Evolutionary conservation across 1,140 invertebrate species (phyloP), one percentile per base, ranked within the genome.

Genomic region (Aphaenogaster floridana): DNA sequence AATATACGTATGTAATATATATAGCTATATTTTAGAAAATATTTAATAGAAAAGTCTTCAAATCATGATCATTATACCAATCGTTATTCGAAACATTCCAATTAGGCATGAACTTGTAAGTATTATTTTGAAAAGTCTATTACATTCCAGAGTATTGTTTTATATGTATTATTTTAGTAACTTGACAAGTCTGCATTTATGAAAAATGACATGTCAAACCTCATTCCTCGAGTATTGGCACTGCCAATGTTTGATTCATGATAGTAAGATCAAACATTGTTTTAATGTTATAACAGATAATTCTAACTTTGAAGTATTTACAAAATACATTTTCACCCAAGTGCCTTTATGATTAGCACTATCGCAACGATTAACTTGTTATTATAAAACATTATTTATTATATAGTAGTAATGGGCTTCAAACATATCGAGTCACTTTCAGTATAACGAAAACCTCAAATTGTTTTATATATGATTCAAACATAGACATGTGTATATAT

Each of bases 101-200:
- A 48, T 84, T 8, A 0, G 21, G 28, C 15, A 17, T 74, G 48
- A 84, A 15, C 7, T 48, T 83, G 11, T 54, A 50, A 79, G 66
- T 83, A 83, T 72, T 72, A 72, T 83, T 72, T 83, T 72, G 21
- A 48, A 83, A 72, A 59, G 36, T 11, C 15, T 83, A 71, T 42
- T 83, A 76, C 80, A 76, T 84, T 84, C 54, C 69, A 36, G 66
- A 69, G 17, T 21, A 84, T 84, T 74, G 17, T 83, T 83, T 84
- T 61, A 83, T 74, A 48, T 15, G 54, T 76, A 72, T 76, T 61
- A 59, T 57, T 72, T 59, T 72, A 59, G 21, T 72, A 50, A 69
- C 15, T 42, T 68, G 34, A 80, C 48, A 28, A 54, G 15, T 48
- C 45, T 74, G 48, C 48, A 28, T 54, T 83, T 72, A 61, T 59